Evolutionary conservation across 2,797 vertebrate species (phyloP), one percentile per base, ranked within the genome.

Genomic region (Orientallactaga sibirica): DNA sequence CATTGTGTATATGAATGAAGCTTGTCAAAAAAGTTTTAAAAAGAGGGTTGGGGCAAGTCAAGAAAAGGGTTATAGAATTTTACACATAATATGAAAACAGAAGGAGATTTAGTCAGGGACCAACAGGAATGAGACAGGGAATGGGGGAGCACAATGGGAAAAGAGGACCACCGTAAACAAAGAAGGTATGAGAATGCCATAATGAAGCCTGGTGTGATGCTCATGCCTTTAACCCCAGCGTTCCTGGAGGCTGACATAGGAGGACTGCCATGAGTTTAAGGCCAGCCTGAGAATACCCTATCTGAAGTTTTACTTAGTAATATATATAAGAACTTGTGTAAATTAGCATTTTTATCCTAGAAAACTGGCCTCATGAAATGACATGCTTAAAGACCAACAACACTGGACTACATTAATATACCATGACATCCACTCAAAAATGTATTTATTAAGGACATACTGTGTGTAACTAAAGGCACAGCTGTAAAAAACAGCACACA

Each of bases 391-490:
- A 73, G 20, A 86, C 37, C 73, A 64, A 78, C 79, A 87, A 88
- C 27, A 15, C 25, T 74, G 25, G 16, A 52, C 41, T 86, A 37
- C 5, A 83, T 91, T 80, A 66, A 86, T 61, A 37, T 67, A 90
- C 76, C 27, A 43, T n/a, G 19, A 83, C 43, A 83, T 64, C 91
- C 43, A n/a, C 86, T 81, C 20, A 48, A 81, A 93, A 68, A 88
- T 52, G 10, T 55, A n/a, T 90, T 92, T 90, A 95, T 86, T 88
- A 55, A 92, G 33, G 12, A 70, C 5, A 12, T 29, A 27, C 11
- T 20, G 4, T 58, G 61, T 73, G 22, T 80, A 80, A 83, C 68
- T 83, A 64, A 58, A 91, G 68, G 80, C 29, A 83, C 10, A 92
- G 24, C 33, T 75, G 20, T 55, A n/a, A 83, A 55, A 15, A 75